Conservation (phyloP, 2,888 invertebrate genomes). For the Agapetus fuscipes region DNA sequence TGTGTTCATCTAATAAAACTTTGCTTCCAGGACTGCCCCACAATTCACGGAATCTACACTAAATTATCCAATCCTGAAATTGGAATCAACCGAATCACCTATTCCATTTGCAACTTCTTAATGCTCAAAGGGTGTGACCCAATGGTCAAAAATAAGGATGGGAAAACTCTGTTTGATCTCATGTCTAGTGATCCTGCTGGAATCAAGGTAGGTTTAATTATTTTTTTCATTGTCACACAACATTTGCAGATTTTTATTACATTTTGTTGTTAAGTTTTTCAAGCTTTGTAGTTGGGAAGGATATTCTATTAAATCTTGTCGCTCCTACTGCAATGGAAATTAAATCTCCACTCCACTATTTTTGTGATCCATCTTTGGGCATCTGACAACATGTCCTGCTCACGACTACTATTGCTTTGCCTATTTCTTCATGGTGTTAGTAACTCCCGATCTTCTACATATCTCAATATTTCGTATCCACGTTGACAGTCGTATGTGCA, state of each 20-base stretch:
- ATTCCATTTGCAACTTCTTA: constrained; percentile 64
- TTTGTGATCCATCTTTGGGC: too few relatives aligned
- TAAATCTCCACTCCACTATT: too few relatives aligned
- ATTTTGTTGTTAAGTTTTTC: not conserved
- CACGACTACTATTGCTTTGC: too few relatives aligned
- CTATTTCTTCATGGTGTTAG: too few relatives aligned
- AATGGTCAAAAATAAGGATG: constrained; percentile 54
- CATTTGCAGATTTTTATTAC: not conserved
- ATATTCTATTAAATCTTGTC: too few relatives aligned
- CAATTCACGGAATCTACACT: constrained; percentile 46
- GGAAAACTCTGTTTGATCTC: constrained; percentile 30
- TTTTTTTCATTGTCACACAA: too few relatives aligned
- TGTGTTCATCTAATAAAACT: not conserved
- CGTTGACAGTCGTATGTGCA: too few relatives aligned
- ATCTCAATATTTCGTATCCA: too few relatives aligned
- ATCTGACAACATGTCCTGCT: too few relatives aligned
- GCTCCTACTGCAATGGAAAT: too few relatives aligned
- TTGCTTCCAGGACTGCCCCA: constrained; percentile 42
- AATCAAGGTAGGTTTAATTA: constrained; percentile 18
- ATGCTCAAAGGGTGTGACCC: constrained; percentile 55
- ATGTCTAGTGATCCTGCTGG: constrained; percentile 48
- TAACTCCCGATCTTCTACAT: too few relatives aligned
- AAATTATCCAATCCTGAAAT: constrained; percentile 28
- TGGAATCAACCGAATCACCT: constrained; percentile 45
- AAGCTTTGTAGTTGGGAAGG: too few relatives aligned